phyloP scores from a whole-genome alignment of 2,113 vertebrate species.

The Eublepharis macularius region DNA sequence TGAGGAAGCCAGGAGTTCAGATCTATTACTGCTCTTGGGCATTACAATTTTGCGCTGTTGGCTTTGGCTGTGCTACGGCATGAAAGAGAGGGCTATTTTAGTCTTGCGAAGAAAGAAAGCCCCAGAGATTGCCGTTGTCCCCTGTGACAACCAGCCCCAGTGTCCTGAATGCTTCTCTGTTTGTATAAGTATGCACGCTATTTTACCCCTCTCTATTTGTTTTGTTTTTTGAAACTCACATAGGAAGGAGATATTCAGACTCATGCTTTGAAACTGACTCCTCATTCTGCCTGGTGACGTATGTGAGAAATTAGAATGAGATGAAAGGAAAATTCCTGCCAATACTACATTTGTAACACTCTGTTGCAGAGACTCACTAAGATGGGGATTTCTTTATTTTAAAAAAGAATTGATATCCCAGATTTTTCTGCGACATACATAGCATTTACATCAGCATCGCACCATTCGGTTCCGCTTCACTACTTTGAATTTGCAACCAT shows the following conservation, averaged over 20 bases:
- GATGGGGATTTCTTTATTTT: background rate
- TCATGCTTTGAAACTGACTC: constrained; percentile 45
- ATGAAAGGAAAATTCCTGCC: constrained; percentile 50
- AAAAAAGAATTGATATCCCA: constrained; percentile 20
- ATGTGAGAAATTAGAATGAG: constrained; percentile 56
- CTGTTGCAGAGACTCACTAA: constrained; percentile 45
- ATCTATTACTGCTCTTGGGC: constrained; percentile 7
- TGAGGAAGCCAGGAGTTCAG: constrained; percentile 12
- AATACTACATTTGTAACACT: constrained; percentile 18
- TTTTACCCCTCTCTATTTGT: background rate
- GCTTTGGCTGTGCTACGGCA: constrained; percentile 51
- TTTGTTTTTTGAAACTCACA: no score
- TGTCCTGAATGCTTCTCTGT: constrained; percentile 21
- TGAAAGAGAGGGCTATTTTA: constrained; percentile 60
- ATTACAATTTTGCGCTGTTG: constrained; percentile 44
- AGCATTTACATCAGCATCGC: constrained; percentile 13
- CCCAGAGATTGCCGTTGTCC: constrained; percentile 55
- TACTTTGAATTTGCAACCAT: background rate
- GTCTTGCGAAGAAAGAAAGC: constrained; percentile 42
- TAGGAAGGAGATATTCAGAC: constrained; percentile 38
- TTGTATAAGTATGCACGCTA: constrained; percentile 9
- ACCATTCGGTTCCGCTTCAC: background rate
- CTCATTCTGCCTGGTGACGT: constrained; percentile 41
- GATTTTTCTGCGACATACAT: constrained; percentile 29
- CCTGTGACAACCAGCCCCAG: constrained; percentile 38